phyloP scores from a whole-genome alignment of 2,797 vertebrate genomes.

The Danio tinwini region DNA sequence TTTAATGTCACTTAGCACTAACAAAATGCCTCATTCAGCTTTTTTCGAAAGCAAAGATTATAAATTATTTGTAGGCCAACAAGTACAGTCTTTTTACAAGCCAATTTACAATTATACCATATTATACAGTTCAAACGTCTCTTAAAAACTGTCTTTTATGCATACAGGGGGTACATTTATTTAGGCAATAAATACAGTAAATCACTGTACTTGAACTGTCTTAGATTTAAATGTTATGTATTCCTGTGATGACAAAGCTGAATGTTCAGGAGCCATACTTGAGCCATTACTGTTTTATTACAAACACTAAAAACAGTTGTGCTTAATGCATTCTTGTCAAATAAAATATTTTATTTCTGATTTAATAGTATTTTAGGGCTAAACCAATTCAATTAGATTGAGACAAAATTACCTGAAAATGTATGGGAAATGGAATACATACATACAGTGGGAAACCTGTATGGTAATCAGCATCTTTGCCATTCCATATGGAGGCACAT shows the following conservation, averaged over 20 bases:
- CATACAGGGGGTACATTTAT: no score
- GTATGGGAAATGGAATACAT: no score
- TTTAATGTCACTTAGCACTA: not conserved
- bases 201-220: no score
- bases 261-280: no score
- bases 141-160: no score
- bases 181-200: no score
- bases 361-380: not conserved
- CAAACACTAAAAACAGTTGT: not conserved
- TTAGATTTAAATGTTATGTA: no score
- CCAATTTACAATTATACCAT: no score
- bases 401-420: not conserved
- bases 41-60: not conserved
- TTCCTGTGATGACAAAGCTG: no score
- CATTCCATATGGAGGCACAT: not conserved
- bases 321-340: not conserved
- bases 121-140: no score
- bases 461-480: not conserved
- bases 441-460: slow-evolving; percentile 15
- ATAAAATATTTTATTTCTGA: not conserved
- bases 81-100: no score
- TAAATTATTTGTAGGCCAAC: not conserved
- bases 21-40: not conserved
- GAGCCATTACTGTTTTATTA: not conserved
- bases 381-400: not conserved